These are phyloP conservation scores for Drosophila kohkoa DNA, from an alignment of 1,140 invertebrate species.

Conservation along the genomic window DNA sequence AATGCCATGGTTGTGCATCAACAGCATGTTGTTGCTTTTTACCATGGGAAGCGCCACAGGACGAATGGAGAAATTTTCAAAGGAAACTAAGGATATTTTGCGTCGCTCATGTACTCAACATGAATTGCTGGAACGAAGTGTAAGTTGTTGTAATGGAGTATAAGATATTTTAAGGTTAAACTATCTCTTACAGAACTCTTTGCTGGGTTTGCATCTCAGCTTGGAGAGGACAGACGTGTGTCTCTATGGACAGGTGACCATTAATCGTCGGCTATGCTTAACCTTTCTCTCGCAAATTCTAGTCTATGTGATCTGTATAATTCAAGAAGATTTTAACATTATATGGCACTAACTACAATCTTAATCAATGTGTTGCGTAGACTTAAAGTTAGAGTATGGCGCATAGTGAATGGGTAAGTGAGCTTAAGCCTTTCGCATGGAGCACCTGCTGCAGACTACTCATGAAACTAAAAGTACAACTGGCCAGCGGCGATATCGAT, in stretches of 20 bases:
- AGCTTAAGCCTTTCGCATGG: conserved; percentile 2
- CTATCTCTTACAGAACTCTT: not conserved
- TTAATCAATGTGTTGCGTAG: not conserved
- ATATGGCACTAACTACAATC: not conserved
- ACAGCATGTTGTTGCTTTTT: not conserved
- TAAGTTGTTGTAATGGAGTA: not conserved
- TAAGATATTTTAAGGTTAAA: too few relatives aligned
- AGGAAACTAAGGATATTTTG: not conserved
- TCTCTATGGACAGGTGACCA: not conserved
- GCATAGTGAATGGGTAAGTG: conserved; percentile 35
- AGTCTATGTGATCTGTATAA: conserved; percentile 1
- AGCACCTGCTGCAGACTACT: conserved; percentile 36
- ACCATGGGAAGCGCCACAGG: not conserved
- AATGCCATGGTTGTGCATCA: not conserved
- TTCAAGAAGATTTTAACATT: conserved; percentile 1
- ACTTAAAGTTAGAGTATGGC: conserved; percentile 2
- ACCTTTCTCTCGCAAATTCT: not conserved
- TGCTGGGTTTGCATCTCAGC: conserved; percentile 1
- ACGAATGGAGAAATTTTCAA: not conserved
- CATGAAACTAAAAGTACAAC: conserved; percentile 48
- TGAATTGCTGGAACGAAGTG: not conserved
- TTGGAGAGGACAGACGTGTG: not conserved
- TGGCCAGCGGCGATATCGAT: conserved; percentile 28
- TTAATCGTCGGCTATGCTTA: not conserved
- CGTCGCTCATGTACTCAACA: not conserved